phyloP scores from a whole-genome alignment of 2,888 invertebrate genomes.

The Horisme vitalbata region DNA sequence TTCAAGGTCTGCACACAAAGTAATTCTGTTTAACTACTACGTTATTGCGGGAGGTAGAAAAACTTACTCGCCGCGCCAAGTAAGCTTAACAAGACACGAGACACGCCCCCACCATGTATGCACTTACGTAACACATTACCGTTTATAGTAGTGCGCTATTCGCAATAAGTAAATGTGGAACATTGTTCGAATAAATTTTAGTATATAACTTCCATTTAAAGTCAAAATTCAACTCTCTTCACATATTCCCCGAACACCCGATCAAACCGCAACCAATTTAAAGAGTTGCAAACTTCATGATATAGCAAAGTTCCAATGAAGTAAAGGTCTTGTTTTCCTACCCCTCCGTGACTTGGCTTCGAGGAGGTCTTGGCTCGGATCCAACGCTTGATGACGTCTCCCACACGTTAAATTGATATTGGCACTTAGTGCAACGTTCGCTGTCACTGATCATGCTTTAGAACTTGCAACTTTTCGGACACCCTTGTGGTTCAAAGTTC shows the following conservation, averaged over 20 bases:
- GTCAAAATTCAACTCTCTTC: conserved; percentile 8
- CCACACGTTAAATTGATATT: conserved; percentile 71
- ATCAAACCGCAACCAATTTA: conserved; percentile 17
- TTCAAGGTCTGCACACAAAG: conserved; percentile 7
- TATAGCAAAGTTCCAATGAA: conserved; percentile 42
- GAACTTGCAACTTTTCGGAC: conserved; percentile 44
- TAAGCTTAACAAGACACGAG: conserved; percentile 4
- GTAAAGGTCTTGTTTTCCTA: conserved; percentile 52
- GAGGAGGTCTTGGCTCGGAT: conserved; percentile 48
- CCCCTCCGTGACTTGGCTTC: conserved; percentile 55
- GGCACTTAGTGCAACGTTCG: conserved; percentile 58
- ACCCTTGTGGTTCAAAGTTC: conserved; percentile 13
- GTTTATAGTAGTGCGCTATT: background rate
- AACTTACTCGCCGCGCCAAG: conserved; percentile 1
- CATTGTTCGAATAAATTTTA: background rate
- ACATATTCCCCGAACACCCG: conserved; percentile 15
- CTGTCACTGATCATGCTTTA: conserved; percentile 51
- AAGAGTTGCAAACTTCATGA: conserved; percentile 34
- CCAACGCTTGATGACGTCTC: conserved; percentile 66
- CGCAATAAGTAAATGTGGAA: background rate
- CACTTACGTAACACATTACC: background rate
- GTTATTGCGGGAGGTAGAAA: conserved; percentile 2
- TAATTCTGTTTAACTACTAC: conserved; percentile 1
- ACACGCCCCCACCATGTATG: background rate
- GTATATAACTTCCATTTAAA: conserved; percentile 4